Evolutionary conservation across 2,888 invertebrate genomes (phyloP).

Genomic region (Luffia ferchaultella): DNA sequence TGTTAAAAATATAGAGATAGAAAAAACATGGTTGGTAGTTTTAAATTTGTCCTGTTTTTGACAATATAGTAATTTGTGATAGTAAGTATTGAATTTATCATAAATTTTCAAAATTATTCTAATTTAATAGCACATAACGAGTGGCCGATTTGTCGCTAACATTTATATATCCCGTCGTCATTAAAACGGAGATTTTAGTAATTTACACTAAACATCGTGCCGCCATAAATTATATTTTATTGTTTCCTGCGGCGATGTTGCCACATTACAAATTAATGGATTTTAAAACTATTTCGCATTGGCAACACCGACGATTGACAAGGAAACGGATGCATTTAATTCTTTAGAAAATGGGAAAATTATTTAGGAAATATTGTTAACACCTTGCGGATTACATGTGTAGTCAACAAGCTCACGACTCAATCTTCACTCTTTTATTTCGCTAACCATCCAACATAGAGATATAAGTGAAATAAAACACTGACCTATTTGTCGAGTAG

Average conservation of each 20-base stretch:
- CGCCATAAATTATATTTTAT: conserved; percentile 57
- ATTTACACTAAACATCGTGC: conserved; percentile 57
- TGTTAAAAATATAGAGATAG: no score
- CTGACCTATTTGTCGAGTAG: no score
- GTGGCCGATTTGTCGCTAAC: conserved; percentile 38
- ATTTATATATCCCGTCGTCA: conserved; percentile 52
- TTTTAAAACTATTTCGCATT: conserved; percentile 58
- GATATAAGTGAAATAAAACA: no score
- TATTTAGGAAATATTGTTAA: conserved; percentile 37
- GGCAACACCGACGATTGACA: conserved; percentile 39
- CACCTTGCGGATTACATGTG: no score
- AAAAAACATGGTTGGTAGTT: no score
- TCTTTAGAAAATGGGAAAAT: conserved; percentile 41
- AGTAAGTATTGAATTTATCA: no score
- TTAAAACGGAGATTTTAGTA: conserved; percentile 47
- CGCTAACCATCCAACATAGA: no score
- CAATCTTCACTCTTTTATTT: no score
- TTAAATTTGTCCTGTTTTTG: no score
- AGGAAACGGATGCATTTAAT: conserved; percentile 56
- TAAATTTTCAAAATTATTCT: no score
- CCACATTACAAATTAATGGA: conserved; percentile 57
- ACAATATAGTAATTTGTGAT: no score
- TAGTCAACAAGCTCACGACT: no score
- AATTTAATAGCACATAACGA: conserved; percentile 40
- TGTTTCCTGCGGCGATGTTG: conserved; percentile 58